Evolutionary conservation across 2,888 invertebrate genomes (phyloP).

Genomic region (Chironomus tentans): DNA sequence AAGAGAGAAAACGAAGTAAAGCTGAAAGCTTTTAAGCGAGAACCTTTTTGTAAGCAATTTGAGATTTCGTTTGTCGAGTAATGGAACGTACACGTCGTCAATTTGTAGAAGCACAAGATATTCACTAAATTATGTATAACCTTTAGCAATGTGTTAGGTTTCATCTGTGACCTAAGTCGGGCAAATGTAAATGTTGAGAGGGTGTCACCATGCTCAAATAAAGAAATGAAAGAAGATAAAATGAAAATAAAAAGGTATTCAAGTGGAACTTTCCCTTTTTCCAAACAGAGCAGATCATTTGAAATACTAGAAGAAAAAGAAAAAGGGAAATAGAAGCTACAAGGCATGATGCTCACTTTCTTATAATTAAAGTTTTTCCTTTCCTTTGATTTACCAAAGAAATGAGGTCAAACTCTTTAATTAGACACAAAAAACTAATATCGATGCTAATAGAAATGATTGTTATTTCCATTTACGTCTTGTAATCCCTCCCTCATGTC

Average conservation of each 20-base stretch:
- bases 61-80: not conserved
- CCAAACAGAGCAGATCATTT: too few relatives aligned
- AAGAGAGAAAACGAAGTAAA: not conserved
- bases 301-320: too few relatives aligned
- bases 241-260: too few relatives aligned
- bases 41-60: slow-evolving; percentile 12
- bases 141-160: not conserved
- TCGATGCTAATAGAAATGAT: not conserved
- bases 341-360: too few relatives aligned
- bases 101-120: slow-evolving; percentile 3
- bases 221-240: too few relatives aligned
- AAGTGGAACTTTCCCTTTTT: too few relatives aligned
- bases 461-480: not conserved
- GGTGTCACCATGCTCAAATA: too few relatives aligned
- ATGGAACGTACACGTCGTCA: not conserved
- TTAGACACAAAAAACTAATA: not conserved
- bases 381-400: not conserved
- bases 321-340: too few relatives aligned
- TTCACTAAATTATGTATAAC: slow-evolving; percentile 16
- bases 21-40: not conserved
- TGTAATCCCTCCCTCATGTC: not conserved
- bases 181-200: too few relatives aligned
- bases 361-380: too few relatives aligned
- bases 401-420: not conserved
- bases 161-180: slow-evolving; percentile 15